Evolutionary conservation across 2,888 invertebrate genomes (phyloP).

Genomic region (Strigamia maritima): DNA sequence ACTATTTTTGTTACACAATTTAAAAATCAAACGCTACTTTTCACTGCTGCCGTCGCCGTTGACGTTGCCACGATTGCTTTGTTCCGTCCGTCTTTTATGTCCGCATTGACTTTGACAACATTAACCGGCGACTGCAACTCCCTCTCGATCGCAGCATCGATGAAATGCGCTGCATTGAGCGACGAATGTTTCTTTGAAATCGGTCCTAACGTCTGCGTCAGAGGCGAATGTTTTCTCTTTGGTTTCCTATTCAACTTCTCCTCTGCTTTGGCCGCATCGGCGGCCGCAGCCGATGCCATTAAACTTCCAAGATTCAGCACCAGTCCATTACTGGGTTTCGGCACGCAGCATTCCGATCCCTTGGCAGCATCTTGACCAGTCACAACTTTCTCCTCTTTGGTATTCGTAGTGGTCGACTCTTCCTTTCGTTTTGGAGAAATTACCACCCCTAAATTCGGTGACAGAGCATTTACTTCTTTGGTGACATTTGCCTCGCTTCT

Average conservation of each 20-base stretch:
- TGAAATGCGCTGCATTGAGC: background rate
- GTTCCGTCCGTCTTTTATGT: background rate
- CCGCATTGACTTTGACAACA: background rate
- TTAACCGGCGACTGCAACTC: background rate
- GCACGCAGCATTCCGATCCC: background rate
- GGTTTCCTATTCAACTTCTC: constrained; percentile 40
- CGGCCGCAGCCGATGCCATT: constrained; percentile 42
- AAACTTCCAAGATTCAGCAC: constrained; percentile 43
- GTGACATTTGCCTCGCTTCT: background rate
- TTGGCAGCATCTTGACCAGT: background rate
- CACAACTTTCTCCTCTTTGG: constrained; percentile 30
- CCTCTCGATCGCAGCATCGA: background rate
- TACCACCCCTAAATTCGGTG: background rate
- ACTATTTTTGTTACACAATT: background rate
- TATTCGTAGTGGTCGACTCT: background rate
- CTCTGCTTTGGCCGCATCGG: constrained; percentile 41
- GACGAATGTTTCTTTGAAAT: background rate
- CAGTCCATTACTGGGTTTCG: constrained; percentile 40
- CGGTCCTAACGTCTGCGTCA: background rate
- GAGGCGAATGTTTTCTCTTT: constrained; percentile 42
- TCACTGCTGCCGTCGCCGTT: background rate
- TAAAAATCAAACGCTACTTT: constrained; percentile 4
- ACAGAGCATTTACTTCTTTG: background rate
- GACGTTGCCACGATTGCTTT: background rate
- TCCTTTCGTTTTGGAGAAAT: background rate